A percentile compares a stretch with the other conserved stretches of the same genome.
phyloP scores from a whole-genome alignment of 2,797 vertebrate genomes.

The Sebastes jordani region DNA sequence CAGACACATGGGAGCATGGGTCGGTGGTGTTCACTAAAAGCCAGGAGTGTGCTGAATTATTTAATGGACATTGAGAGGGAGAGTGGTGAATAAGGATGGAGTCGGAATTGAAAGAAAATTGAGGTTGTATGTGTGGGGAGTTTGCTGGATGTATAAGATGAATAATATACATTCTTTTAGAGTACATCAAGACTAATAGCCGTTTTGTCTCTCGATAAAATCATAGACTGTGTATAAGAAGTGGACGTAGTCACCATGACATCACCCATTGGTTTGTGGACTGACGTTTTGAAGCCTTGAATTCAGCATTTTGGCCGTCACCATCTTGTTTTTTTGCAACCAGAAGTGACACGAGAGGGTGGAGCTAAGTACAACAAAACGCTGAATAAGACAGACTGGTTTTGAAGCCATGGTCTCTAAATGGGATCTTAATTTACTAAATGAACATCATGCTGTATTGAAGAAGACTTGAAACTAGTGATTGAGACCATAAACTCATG shows the following conservation, averaged over 20 bases:
- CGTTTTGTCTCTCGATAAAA: not conserved
- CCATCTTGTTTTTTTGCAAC: rapidly evolving
- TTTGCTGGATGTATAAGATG: not conserved
- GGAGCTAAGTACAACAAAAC: rapidly evolving
- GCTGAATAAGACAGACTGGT: no score
- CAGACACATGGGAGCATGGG: slow-evolving; percentile 29
- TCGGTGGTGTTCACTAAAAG: slow-evolving; percentile 50
- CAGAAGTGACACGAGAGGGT: no score
- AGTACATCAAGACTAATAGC: not conserved
- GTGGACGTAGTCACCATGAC: not conserved
- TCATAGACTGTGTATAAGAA: not conserved
- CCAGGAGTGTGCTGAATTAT: slow-evolving; percentile 65
- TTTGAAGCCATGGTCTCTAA: no score
- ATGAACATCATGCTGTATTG: no score
- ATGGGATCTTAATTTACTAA: no score
- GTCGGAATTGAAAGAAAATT: not conserved
- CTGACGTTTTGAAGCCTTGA: not conserved
- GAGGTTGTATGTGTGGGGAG: not conserved
- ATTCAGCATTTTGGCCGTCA: rapidly evolving
- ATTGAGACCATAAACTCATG: no score
- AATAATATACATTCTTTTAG: not conserved
- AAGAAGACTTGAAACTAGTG: no score
- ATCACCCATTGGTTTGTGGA: not conserved
- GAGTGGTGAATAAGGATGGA: slow-evolving; percentile 16
- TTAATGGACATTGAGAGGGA: slow-evolving; percentile 55